Evolutionary conservation across 2,888 invertebrate genomes (phyloP).

Genomic region (Drosophila ustulata): DNA sequence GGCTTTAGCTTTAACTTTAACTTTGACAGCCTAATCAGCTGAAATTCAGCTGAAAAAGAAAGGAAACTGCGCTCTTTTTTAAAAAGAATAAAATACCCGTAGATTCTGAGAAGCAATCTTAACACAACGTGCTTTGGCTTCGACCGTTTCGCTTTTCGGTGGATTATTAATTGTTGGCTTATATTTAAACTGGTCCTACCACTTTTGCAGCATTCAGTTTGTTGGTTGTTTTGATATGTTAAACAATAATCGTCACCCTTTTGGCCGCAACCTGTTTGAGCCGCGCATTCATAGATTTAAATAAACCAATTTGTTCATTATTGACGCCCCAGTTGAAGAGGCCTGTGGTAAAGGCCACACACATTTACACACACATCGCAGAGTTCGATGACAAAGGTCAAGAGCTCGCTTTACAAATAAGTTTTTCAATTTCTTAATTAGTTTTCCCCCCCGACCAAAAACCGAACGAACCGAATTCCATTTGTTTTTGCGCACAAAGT

Average conservation of each 20-base stretch:
- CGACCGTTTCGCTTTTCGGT: not conserved
- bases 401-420: conserved; percentile 15
- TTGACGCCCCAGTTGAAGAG: conserved; percentile 6
- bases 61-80: conserved; percentile 24
- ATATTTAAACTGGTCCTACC: conserved; percentile 34
- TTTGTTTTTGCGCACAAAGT: conserved; percentile 1
- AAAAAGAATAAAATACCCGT: conserved; percentile 17
- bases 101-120: conserved; percentile 46
- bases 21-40: conserved; percentile 12
- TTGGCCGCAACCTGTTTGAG: conserved; percentile 40
- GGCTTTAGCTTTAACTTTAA: not conserved
- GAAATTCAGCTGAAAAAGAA: conserved; percentile 10
- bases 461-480: not conserved
- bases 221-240: conserved; percentile 27
- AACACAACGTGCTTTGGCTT: not conserved
- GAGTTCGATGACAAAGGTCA: conserved; percentile 16
- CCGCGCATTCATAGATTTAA: conserved; percentile 1
- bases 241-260: conserved; percentile 40
- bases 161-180: not conserved
- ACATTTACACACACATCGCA: not conserved
- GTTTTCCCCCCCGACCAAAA: not conserved
- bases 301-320: conserved; percentile 27
- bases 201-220: conserved; percentile 18
- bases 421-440: conserved; percentile 19
- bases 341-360: not conserved